phyloP scores from a whole-genome alignment of 2,113 vertebrate genomes.

The Erythrocercus mccallii region DNA sequence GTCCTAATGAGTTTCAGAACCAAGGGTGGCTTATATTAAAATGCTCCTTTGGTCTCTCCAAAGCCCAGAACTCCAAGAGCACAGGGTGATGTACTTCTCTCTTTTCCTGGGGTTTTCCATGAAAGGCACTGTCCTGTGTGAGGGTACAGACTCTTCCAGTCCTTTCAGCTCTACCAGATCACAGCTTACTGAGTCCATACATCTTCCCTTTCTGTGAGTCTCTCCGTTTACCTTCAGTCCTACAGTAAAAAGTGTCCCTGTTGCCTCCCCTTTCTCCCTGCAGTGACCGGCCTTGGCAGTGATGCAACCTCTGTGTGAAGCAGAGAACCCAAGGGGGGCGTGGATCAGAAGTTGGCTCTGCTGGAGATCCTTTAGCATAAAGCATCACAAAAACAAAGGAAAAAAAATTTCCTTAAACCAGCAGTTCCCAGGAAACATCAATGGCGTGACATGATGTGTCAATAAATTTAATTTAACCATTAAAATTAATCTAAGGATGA shows the following conservation, averaged over 20 bases:
- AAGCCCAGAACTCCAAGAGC: not conserved
- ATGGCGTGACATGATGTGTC: accelerated
- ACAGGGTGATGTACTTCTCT: not conserved
- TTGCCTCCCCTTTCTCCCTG: not conserved
- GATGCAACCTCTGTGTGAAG: accelerated
- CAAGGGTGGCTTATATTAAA: not conserved
- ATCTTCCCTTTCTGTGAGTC: not conserved
- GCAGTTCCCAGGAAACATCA: not conserved
- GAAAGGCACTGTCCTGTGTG: not conserved
- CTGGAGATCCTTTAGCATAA: not conserved
- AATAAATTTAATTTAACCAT: not conserved
- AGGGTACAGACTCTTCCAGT: not conserved
- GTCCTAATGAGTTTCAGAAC: not conserved
- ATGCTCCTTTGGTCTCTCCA: not conserved
- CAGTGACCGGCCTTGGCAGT: not conserved
- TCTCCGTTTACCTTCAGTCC: not conserved
- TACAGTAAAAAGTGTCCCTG: not conserved
- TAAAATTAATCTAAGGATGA: not conserved
- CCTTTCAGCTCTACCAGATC: not conserved
- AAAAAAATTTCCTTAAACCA: not conserved
- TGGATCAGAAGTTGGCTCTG: not conserved
- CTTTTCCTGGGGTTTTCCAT: not conserved
- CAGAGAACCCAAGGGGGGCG: not conserved
- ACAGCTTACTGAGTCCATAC: not conserved
- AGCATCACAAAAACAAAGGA: not conserved